Conservation (phyloP, 2,113 vertebrate genomes). For the Aphyosemion australe region DNA sequence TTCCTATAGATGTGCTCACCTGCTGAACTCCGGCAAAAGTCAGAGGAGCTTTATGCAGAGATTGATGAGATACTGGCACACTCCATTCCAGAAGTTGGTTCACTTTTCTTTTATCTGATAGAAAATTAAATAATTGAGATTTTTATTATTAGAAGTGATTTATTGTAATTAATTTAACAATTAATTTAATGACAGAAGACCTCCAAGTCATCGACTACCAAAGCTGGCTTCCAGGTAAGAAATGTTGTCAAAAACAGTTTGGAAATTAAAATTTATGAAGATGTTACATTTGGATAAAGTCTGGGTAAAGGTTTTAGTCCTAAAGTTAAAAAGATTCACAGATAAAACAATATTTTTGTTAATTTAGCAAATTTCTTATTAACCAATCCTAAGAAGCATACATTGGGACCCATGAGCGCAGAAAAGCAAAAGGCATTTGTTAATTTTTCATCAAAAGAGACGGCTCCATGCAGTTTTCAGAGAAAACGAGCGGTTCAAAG, state of each 20-base stretch:
- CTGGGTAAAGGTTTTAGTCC: too few relatives aligned
- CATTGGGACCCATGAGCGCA: neutral
- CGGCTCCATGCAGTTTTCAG: neutral
- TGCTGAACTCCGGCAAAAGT: slow-evolving; percentile 89
- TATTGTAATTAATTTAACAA: neutral
- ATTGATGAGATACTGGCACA: slow-evolving; percentile 92
- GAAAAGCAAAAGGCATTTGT: slow-evolving; percentile 21
- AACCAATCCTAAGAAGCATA: too few relatives aligned
- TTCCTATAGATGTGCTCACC: slow-evolving; percentile 88
- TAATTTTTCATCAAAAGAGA: slow-evolving; percentile 52
- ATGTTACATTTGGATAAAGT: too few relatives aligned
- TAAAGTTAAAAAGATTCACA: too few relatives aligned
- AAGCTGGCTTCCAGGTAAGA: slow-evolving; percentile 79
- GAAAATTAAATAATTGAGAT: neutral
- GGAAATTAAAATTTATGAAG: too few relatives aligned
- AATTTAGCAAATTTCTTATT: too few relatives aligned
- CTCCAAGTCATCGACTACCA: slow-evolving; percentile 62
- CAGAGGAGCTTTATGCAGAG: slow-evolving; percentile 89
- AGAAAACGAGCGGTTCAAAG: slow-evolving; percentile 4
- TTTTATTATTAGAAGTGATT: neutral
- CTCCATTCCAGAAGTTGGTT: slow-evolving; percentile 82
- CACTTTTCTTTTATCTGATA: neutral
- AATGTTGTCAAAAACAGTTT: too few relatives aligned
- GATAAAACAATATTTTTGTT: too few relatives aligned
- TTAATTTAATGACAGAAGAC: slow-evolving; percentile 72